phyloP scores from a whole-genome alignment of 1,140 invertebrate genomes.

The Ectropis grisescens region DNA sequence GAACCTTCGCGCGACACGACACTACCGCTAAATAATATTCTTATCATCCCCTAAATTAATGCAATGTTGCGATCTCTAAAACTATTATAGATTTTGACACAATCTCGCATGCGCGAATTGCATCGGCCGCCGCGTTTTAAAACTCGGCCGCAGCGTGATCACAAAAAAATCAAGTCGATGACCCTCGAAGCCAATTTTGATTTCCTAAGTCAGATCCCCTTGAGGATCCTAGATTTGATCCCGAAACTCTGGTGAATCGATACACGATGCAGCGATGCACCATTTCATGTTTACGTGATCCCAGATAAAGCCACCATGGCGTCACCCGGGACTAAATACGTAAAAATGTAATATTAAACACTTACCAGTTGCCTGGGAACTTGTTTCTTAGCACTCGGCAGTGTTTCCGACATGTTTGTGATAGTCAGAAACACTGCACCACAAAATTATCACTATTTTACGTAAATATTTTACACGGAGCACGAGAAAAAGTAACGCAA shows the following conservation, averaged over 20 bases:
- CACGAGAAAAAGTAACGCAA: conserved; percentile 69
- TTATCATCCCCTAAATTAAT: no score
- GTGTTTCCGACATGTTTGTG: conserved; percentile 69
- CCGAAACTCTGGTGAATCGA: conserved; percentile 53
- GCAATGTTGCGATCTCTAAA: conserved; percentile 46
- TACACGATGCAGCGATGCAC: conserved; percentile 68
- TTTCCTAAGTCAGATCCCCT: no score
- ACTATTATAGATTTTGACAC: conserved; percentile 69
- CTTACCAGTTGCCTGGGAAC: conserved; percentile 67
- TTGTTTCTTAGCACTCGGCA: conserved; percentile 67
- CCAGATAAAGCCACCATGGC: conserved; percentile 71
- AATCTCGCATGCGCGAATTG: conserved; percentile 66
- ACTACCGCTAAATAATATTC: conserved; percentile 24
- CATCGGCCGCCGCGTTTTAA: conserved; percentile 65
- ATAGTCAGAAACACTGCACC: conserved; percentile 62
- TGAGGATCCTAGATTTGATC: conserved; percentile 26
- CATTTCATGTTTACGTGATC: conserved; percentile 72
- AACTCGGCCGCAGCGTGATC: conserved; percentile 59
- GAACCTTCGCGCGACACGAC: no score
- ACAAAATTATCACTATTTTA: conserved; percentile 68
- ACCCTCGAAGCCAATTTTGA: conserved; percentile 37
- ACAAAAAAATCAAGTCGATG: conserved; percentile 54
- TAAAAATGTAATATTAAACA: conserved; percentile 64
- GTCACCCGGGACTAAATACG: conserved; percentile 69
- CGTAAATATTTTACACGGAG: conserved; percentile 70